phyloP scores from a whole-genome alignment of 2,797 vertebrate genomes.

The Gadopsis marmoratus region DNA sequence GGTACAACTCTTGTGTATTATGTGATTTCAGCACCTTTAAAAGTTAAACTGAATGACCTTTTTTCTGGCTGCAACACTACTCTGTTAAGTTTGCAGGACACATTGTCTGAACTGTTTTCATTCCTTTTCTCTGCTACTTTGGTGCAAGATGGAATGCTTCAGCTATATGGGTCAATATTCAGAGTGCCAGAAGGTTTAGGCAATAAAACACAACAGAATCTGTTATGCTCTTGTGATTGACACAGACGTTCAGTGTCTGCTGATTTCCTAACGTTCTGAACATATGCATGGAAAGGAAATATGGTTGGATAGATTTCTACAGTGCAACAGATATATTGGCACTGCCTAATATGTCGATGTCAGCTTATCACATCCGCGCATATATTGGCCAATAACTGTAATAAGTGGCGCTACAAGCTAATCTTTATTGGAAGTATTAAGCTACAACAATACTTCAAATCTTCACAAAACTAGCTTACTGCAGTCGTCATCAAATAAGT shows the following conservation, averaged over 20 bases:
- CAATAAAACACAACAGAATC: not conserved
- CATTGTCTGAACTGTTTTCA: slow-evolving; percentile 5
- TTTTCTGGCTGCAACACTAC: not conserved
- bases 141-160: slow-evolving; percentile 22
- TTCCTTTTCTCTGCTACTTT: not conserved
- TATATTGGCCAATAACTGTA: not conserved
- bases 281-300: not conserved
- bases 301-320: too few relatives aligned
- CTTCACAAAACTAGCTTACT: not conserved
- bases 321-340: not conserved
- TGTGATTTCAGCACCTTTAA: slow-evolving; percentile 8
- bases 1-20: not conserved
- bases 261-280: not conserved
- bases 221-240: not conserved
- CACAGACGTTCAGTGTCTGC: not conserved
- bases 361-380: not conserved
- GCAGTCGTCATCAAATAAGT: too few relatives aligned
- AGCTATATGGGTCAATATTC: slow-evolving; percentile 12
- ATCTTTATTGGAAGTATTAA: not conserved
- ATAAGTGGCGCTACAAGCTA: not conserved
- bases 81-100: not conserved
- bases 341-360: not conserved
- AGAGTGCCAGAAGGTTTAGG: not conserved
- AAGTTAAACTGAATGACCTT: not conserved
- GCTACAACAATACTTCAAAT: not conserved